Base-by-base conservation (phyloP, 2,888 invertebrate genomes). In the Metacarcinus magister region DNA sequence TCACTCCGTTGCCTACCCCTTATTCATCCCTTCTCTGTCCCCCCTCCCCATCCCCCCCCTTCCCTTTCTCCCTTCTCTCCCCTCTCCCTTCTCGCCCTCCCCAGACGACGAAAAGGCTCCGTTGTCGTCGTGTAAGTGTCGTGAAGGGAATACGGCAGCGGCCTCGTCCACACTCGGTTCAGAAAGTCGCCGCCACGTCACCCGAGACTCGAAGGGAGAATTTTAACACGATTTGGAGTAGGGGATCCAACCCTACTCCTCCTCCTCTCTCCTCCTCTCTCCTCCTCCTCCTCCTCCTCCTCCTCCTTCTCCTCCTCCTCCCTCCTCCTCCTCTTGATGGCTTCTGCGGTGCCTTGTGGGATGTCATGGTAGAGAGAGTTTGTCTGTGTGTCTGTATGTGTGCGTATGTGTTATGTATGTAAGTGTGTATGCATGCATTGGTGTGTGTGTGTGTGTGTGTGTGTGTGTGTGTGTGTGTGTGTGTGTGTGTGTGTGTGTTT, bases 291-390 rank as follows among this genome's bases (percentile, higher is more conserved):
- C 93, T 39, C 43, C 43, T n/a, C 43, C 60, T 23, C n/a, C 75
- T 43, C 75, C 23, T 39, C 75, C 43, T 75, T 23, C 32, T 0
- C 44, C 93, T 19, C 44, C 39, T n/a, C 75, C 32, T 46, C 46
- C 13, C 2, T 16, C 54, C 0, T 82, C 94, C 28, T 60, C 39
- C 23, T 28, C 82, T 43, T 28, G 28, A 75, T 43, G 10, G 28
- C 23, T 60, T 19, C 75, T 82, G 82, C 94, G 75, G 82, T 94
- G 94, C 94, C 67, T 75, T 94, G 75, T 94, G 28, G 94, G 82
- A 46, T 44, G 75, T 48, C 7, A 28, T 7, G 19, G 60, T 13
- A 60, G 60, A 60, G 60, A 60, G 60, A 60, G 60, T 2, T 19
- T 7, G 60, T 60, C 10, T 60, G 60, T 60, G 60, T 60, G 60